Conservation (phyloP, 2,888 invertebrate genomes). For the Listrodromus nycthemerus region DNA sequence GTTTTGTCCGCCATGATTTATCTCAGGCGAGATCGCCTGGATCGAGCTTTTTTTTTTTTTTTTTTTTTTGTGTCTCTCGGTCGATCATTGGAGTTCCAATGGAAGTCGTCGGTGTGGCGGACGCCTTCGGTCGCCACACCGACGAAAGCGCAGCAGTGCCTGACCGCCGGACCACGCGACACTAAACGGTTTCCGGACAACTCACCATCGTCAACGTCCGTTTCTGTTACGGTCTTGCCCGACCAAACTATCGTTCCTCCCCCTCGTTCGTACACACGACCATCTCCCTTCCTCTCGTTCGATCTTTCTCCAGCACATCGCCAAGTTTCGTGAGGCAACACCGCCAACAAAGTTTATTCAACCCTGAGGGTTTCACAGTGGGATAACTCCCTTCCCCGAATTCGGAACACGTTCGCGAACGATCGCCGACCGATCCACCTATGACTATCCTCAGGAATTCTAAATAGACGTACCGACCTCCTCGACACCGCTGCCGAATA, state of each 20-base stretch:
- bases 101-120: not conserved
- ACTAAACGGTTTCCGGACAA: slow-evolving; percentile 59
- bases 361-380: slow-evolving; percentile 55
- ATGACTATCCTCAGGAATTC: slow-evolving; percentile 46
- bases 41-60: not conserved
- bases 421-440: slow-evolving; percentile 60
- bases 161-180: slow-evolving; percentile 53
- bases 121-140: slow-evolving; percentile 52
- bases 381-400: slow-evolving; percentile 53
- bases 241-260: slow-evolving; percentile 27
- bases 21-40: slow-evolving; percentile 28
- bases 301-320: slow-evolving; percentile 34
- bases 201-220: slow-evolving; percentile 41
- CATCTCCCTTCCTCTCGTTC: slow-evolving; percentile 8
- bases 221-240: not conserved
- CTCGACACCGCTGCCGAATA: slow-evolving; percentile 8
- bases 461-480: slow-evolving; percentile 50
- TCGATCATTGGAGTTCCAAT: slow-evolving; percentile 13
- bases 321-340: slow-evolving; percentile 53
- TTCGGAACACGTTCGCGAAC: slow-evolving; percentile 55
- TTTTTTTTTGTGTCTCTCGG: slow-evolving; percentile 17
- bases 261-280: slow-evolving; percentile 7
- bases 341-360: slow-evolving; percentile 63
- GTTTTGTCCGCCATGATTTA: slow-evolving; percentile 40
- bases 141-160: slow-evolving; percentile 32